Conservation (phyloP, 92 coral and sea anemone genomes). For the Parazoanthus atlanticus region DNA sequence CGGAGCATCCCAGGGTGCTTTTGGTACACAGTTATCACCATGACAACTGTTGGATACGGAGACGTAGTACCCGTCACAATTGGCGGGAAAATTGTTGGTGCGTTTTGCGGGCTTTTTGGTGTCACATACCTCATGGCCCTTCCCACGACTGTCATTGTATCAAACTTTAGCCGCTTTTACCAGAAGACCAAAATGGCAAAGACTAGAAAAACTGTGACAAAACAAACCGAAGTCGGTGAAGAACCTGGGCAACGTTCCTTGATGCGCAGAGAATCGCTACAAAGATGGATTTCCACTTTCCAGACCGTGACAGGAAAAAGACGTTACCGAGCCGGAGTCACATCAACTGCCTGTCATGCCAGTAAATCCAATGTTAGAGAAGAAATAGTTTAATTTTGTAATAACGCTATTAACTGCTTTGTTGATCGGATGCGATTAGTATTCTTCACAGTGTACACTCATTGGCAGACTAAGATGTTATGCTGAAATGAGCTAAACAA, state of each 20-base stretch:
- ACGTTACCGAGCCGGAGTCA: not conserved
- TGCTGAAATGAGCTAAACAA: no score
- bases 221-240: not conserved
- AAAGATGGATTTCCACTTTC: slow-evolving; percentile 38
- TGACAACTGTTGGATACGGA: slow-evolving; percentile 75
- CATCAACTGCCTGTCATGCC: not conserved
- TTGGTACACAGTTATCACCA: slow-evolving; percentile 65
- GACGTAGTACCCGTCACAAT: slow-evolving; percentile 58
- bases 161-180: slow-evolving; percentile 61
- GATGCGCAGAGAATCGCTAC: slow-evolving; percentile 41
- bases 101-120: slow-evolving; percentile 64
- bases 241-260: slow-evolving; percentile 18
- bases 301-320: slow-evolving; percentile 32
- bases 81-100: slow-evolving; percentile 60
- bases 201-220: not conserved
- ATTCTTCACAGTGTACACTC: no score
- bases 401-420: not conserved
- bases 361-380: not conserved
- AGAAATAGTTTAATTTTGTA: not conserved
- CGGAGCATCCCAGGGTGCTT: slow-evolving; percentile 64
- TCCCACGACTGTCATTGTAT: slow-evolving; percentile 63
- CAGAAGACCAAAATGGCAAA: slow-evolving; percentile 31
- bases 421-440: not conserved
- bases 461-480: no score
- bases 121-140: slow-evolving; percentile 61